A percentile compares a stretch with the other conserved stretches of the same genome.
phyloP scores from a whole-genome alignment of 2,888 invertebrate species.

The Athalia circularis region DNA sequence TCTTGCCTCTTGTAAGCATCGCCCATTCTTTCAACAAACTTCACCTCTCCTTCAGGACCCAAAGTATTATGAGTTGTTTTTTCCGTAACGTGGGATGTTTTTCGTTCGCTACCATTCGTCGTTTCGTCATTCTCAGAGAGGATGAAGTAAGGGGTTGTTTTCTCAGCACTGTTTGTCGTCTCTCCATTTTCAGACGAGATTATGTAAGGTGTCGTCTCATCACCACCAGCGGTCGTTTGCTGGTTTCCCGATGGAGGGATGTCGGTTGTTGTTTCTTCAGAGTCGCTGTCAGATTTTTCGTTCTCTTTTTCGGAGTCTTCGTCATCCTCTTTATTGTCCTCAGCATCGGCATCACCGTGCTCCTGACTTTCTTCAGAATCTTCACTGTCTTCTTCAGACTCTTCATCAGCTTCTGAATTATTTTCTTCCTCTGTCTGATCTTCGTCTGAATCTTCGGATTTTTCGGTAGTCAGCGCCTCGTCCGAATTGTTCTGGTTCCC shows the following conservation, averaged over 20 bases:
- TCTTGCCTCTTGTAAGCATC: too few species aligned
- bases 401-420: slow-evolving; percentile 37
- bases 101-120: too few species aligned
- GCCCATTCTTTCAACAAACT: too few species aligned
- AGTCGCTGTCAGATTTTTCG: neutral
- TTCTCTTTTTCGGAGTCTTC: neutral
- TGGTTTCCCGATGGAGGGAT: neutral
- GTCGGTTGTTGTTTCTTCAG: neutral
- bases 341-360: slow-evolving; percentile 17
- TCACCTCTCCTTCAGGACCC: too few species aligned
- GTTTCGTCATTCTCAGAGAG: too few species aligned
- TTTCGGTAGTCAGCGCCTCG: neutral
- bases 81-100: too few species aligned
- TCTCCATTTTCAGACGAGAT: too few species aligned
- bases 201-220: too few species aligned
- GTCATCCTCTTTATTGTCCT: slow-evolving; percentile 20
- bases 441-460: neutral
- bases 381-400: slow-evolving; percentile 45
- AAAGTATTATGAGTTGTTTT: too few species aligned
- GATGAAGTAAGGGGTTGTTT: neutral
- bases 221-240: neutral
- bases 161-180: neutral
- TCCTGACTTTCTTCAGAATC: too few species aligned
- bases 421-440: slow-evolving; percentile 1
- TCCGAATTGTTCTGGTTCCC: neutral